These are phyloP conservation scores for Himantopus leucocephalus DNA, from an alignment of 2,113 vertebrate genomes.

Conservation along the genomic window DNA sequence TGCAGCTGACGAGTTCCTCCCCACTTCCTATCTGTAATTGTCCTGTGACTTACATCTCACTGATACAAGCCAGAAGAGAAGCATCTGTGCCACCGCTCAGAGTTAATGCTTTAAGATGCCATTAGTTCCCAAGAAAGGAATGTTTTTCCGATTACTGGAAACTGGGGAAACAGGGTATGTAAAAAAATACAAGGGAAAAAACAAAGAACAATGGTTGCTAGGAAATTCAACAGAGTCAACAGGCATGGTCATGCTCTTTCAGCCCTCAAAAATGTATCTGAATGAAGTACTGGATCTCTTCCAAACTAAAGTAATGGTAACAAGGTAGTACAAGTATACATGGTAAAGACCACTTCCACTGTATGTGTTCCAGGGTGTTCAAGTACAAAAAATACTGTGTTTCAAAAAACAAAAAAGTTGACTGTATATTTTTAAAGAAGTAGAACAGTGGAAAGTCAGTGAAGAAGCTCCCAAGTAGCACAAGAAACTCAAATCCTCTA, in stretches of 20 bases:
- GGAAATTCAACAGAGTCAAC: background rate
- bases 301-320: constrained; percentile 8
- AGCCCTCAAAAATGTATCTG: background rate
- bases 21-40: background rate
- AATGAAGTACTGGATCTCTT: constrained; percentile 28
- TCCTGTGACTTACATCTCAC: background rate
- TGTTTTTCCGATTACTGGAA: constrained; percentile 9
- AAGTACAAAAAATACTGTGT: background rate
- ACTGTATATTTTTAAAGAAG: background rate
- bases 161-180: background rate
- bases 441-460: background rate
- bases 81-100: background rate
- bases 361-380: background rate
- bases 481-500: background rate
- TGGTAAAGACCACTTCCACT: background rate
- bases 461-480: background rate
- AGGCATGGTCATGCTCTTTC: constrained; percentile 34
- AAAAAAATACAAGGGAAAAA: background rate
- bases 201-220: constrained; percentile 46
- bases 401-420: background rate
- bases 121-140: background rate
- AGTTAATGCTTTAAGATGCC: background rate
- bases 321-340: background rate
- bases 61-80: background rate
- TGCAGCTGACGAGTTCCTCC: background rate